Evolutionary conservation across 2,888 invertebrate genomes (phyloP).

Genomic region (Elysia crispata): DNA sequence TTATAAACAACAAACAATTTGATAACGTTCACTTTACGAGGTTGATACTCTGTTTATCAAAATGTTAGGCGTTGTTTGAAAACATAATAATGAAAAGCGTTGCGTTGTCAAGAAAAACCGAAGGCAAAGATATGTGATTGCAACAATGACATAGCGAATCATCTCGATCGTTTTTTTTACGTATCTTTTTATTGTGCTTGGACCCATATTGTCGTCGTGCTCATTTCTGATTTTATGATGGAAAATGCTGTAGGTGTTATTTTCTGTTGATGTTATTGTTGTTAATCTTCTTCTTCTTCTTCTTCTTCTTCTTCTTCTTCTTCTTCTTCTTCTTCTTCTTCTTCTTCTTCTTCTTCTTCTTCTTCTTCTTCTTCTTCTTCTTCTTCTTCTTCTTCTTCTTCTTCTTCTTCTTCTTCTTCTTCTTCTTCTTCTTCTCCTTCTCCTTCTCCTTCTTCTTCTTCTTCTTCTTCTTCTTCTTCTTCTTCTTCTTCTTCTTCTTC

Average conservation of each 20-base stretch:
- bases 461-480: background rate
- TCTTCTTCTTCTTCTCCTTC: conserved; percentile 25
- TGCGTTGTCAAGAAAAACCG: no score
- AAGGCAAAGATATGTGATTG: no score
- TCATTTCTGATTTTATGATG: background rate
- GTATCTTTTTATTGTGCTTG: background rate
- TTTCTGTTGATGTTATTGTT: background rate
- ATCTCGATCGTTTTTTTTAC: conserved; percentile 5
- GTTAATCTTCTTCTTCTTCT: background rate
- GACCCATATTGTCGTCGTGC: background rate
- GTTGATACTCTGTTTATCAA: no score
- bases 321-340: background rate
- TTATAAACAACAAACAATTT: no score
- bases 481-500: background rate
- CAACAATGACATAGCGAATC: background rate
- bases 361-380: background rate
- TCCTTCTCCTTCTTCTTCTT: background rate
- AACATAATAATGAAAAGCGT: no score
- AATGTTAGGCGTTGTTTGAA: no score
- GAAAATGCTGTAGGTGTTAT: background rate
- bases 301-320: background rate
- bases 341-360: conserved; percentile 20
- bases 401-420: conserved; percentile 28
- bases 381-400: background rate
- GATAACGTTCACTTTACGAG: no score